phyloP scores from a whole-genome alignment of 2,888 invertebrate species.

The Spodoptera picta region DNA sequence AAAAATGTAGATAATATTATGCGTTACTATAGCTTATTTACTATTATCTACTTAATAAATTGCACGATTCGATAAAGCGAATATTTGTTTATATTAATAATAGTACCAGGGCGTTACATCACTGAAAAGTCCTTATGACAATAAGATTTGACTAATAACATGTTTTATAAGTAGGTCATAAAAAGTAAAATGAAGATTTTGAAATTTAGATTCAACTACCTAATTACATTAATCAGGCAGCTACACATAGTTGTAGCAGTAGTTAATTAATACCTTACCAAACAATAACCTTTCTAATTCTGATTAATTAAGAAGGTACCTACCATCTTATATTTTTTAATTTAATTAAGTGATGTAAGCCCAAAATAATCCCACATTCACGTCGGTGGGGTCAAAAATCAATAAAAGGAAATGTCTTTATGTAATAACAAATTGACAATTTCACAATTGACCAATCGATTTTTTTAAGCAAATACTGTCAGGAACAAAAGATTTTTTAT shows the following conservation, averaged over 20 bases:
- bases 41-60: conserved; percentile 84
- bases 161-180: conserved; percentile 9
- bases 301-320: conserved; percentile 20
- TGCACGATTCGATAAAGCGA: conserved; percentile 88
- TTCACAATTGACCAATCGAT: conserved; percentile 68
- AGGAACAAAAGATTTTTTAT: conserved; percentile 41
- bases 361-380: conserved; percentile 60
- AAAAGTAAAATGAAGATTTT: not conserved
- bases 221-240: too few relatives aligned
- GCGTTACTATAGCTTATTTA: conserved; percentile 76
- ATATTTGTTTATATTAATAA: conserved; percentile 69
- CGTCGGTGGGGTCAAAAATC: conserved; percentile 65
- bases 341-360: conserved; percentile 47
- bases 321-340: conserved; percentile 1
- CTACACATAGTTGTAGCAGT: conserved; percentile 6
- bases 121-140: conserved; percentile 32
- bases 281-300: conserved; percentile 13
- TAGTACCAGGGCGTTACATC: conserved; percentile 56
- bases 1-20: conserved; percentile 72
- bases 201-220: not conserved
- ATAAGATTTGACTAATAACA: conserved; percentile 35
- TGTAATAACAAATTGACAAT: conserved; percentile 69
- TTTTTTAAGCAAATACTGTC: conserved; percentile 50
- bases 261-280: conserved; percentile 3
- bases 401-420: conserved; percentile 56